Conservation (phyloP, 2,113 vertebrate genomes). For the Carlito syrichta region DNA sequence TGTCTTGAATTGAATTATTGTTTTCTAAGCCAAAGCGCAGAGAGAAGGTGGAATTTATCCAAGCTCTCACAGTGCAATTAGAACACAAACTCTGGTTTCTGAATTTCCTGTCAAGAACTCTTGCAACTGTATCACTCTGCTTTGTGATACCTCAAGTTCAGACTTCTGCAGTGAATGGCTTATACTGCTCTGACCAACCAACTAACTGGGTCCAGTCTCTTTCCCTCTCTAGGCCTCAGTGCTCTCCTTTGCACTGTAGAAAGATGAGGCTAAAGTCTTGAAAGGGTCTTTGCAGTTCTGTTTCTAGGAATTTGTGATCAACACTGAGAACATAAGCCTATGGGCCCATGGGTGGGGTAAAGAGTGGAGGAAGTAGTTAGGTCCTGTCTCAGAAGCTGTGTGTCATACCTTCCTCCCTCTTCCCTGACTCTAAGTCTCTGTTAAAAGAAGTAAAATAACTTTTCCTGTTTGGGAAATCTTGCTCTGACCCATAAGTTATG, state of each 20-base stretch:
- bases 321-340: constrained; percentile 52
- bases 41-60: neutral
- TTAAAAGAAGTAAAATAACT: constrained; percentile 77
- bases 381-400: constrained; percentile 30
- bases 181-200: neutral
- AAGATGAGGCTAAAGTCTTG: neutral
- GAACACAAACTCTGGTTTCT: neutral
- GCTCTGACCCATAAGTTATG: constrained; percentile 68
- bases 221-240: neutral
- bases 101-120: neutral
- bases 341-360: constrained; percentile 15
- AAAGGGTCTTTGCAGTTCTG: neutral
- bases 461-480: constrained; percentile 80
- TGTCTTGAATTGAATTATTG: constrained; percentile 42
- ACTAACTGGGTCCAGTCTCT: neutral
- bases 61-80: constrained; percentile 4
- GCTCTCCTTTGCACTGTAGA: neutral
- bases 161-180: neutral
- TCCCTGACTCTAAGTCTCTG: constrained; percentile 50
- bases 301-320: constrained; percentile 54
- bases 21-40: neutral
- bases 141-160: neutral
- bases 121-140: neutral
- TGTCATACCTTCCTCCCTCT: constrained; percentile 37
- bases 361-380: constrained; percentile 40